These are phyloP conservation scores for Smithornis capensis DNA, from an alignment of 2,113 vertebrate species.

Conservation along the genomic window DNA sequence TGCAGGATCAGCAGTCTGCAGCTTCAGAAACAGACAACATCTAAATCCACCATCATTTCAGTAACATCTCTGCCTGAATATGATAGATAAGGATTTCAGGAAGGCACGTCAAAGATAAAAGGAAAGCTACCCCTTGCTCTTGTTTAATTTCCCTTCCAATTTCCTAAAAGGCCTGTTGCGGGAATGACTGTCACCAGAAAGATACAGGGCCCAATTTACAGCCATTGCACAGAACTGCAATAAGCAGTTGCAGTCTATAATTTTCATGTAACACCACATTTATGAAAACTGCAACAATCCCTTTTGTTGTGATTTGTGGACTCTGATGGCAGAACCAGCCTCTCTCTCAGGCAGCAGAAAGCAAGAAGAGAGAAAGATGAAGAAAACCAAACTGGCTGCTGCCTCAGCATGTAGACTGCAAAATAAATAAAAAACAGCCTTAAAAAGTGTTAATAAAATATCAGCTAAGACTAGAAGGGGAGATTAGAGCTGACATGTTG, in stretches of 20 bases:
- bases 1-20: neutral
- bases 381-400: slow-evolving; percentile 44
- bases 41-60: slow-evolving; percentile 37
- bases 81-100: slow-evolving; percentile 60
- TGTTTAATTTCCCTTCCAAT: slow-evolving; percentile 52
- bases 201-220: slow-evolving; percentile 7
- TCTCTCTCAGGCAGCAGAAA: neutral
- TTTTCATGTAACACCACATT: slow-evolving; percentile 9
- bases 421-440: slow-evolving; percentile 36
- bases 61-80: slow-evolving; percentile 47
- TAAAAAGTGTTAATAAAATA: slow-evolving; percentile 52
- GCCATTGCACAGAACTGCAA: neutral
- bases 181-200: slow-evolving; percentile 21
- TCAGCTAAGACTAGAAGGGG: slow-evolving; percentile 37
- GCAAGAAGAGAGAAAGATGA: neutral
- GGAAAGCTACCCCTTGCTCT: slow-evolving; percentile 47
- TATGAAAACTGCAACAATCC: slow-evolving; percentile 43
- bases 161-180: slow-evolving; percentile 50
- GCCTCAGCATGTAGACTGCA: slow-evolving; percentile 44
- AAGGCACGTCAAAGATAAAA: slow-evolving; percentile 59
- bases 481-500: slow-evolving; percentile 69
- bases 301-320: neutral
- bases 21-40: slow-evolving; percentile 21
- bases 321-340: slow-evolving; percentile 29
- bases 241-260: slow-evolving; percentile 32